A percentile compares a stretch with the other conserved stretches of the same genome.
Evolutionary conservation across 2,888 invertebrate species (phyloP).

Genomic region (Euphydryas editha): DNA sequence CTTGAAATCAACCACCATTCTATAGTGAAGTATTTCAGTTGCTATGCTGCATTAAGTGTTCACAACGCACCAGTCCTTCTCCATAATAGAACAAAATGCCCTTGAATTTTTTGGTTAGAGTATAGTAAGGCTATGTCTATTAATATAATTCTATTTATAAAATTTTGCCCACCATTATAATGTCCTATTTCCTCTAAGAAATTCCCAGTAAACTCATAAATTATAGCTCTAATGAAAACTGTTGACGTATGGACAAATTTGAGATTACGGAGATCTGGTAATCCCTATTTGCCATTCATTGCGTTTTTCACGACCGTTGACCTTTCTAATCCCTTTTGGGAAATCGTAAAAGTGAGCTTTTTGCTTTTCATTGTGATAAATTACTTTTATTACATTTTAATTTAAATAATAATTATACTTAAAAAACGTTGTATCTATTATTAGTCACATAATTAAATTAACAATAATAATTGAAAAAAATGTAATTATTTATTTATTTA

Average conservation of each 20-base stretch:
- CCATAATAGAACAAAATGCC: too few species aligned
- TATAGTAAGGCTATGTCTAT: not conserved
- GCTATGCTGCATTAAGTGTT: too few species aligned
- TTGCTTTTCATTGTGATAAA: slow-evolving; percentile 24
- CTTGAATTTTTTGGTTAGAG: not conserved
- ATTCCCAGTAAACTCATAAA: slow-evolving; percentile 4
- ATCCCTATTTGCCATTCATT: slow-evolving; percentile 38
- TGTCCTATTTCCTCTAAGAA: not conserved
- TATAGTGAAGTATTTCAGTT: too few species aligned
- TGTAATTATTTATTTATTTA: too few species aligned
- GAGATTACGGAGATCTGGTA: slow-evolving; percentile 33
- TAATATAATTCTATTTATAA: not conserved
- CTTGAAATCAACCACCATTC: too few species aligned
- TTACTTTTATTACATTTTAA: not conserved
- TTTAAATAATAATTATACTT: not conserved
- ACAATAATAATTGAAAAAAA: too few species aligned
- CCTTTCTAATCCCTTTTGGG: slow-evolving; percentile 34
- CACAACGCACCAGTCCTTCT: too few species aligned
- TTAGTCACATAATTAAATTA: too few species aligned
- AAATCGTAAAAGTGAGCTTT: slow-evolving; percentile 35
- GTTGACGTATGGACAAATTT: slow-evolving; percentile 35
- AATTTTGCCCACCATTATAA: not conserved
- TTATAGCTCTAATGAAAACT: slow-evolving; percentile 21
- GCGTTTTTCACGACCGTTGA: slow-evolving; percentile 33
- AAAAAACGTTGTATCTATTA: too few species aligned